Evolutionary conservation across 2,888 invertebrate species (phyloP), one percentile per base, ranked within the genome.

Genomic region (Melitaea athalia): DNA sequence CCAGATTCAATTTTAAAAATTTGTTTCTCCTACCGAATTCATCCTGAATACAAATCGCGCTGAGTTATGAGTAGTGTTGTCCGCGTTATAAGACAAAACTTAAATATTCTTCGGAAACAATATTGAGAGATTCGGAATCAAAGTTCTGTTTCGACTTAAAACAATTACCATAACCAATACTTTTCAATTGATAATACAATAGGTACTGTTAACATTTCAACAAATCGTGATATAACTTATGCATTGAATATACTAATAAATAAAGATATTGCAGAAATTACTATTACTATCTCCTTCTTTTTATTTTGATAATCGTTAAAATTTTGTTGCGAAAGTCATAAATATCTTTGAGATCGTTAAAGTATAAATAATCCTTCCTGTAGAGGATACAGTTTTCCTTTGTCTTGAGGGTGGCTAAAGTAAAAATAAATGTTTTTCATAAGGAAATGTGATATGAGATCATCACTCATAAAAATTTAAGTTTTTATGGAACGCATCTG

Each of bases 1-100:
- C 75, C 79, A 87, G 87, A 89, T 89, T 89, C 88, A 90, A 90
- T 90, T 90, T 89, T 88, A 86, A 89, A 88, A 89, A 88, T 88
- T 89, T 90, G 88, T 85, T 88, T 81, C 85, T 80, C 81, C 83
- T 78, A 77, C 78, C 74, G 78, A 77, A 82, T 83, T 85, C 81
- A 75, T 77, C 76, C 82, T 83, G 90, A 89, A 90, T 90, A 86
- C 82, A 86, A 88, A 90, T 86, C 81, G 77, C 57, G 60, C 73
- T 43, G 70, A 86, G 83, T 87, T 89, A 89, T 88, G 86, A 84
- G 80, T 83, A 83, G 81, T 79, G 80, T 82, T 85, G 76, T 81
- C 81, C 69, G 61, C 57, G 72, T 76, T 77, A 53, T 53, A 42
- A 66, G 50, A 63, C 47, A 17, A 57, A 69, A 60, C 45, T 60